Conservation (phyloP, 1,140 invertebrate genomes). For the Cotesia typhae region DNA sequence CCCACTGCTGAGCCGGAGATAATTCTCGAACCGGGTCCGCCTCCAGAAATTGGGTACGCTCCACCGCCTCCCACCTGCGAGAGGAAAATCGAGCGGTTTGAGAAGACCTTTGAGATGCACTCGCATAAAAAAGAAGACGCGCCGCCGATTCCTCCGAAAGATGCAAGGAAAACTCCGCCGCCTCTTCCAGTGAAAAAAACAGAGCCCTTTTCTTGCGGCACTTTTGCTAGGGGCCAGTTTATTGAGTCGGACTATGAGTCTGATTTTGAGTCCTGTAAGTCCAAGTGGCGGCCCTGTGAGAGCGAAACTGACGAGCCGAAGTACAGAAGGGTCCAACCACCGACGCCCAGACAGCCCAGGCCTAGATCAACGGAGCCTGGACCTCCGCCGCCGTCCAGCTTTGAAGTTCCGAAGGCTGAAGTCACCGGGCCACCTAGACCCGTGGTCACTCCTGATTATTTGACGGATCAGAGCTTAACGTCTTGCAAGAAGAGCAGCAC, state of each 20-base stretch:
- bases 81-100: slow-evolving; percentile 69
- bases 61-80: slow-evolving; percentile 59
- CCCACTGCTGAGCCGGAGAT: slow-evolving; percentile 36
- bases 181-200: slow-evolving; percentile 58
- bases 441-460: slow-evolving; percentile 51
- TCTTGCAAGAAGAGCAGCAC: slow-evolving; percentile 42
- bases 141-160: slow-evolving; percentile 61
- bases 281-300: slow-evolving; percentile 72
- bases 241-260: slow-evolving; percentile 78
- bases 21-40: slow-evolving; percentile 69
- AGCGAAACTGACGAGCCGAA: slow-evolving; percentile 74
- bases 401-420: slow-evolving; percentile 67
- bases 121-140: slow-evolving; percentile 48
- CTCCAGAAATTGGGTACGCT: slow-evolving; percentile 73
- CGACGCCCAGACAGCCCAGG: slow-evolving; percentile 56
- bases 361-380: slow-evolving; percentile 68
- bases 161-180: slow-evolving; percentile 59
- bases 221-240: slow-evolving; percentile 69
- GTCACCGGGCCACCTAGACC: slow-evolving; percentile 66
- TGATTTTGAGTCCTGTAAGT: slow-evolving; percentile 68
- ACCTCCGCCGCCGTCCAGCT: slow-evolving; percentile 68
- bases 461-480: slow-evolving; percentile 38
- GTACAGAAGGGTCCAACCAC: slow-evolving; percentile 68
- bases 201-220: slow-evolving; percentile 66
- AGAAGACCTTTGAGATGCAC: slow-evolving; percentile 67